Evolutionary conservation across 2,113 vertebrate genomes (phyloP).

Genomic region (Heterocephalus glaber): DNA sequence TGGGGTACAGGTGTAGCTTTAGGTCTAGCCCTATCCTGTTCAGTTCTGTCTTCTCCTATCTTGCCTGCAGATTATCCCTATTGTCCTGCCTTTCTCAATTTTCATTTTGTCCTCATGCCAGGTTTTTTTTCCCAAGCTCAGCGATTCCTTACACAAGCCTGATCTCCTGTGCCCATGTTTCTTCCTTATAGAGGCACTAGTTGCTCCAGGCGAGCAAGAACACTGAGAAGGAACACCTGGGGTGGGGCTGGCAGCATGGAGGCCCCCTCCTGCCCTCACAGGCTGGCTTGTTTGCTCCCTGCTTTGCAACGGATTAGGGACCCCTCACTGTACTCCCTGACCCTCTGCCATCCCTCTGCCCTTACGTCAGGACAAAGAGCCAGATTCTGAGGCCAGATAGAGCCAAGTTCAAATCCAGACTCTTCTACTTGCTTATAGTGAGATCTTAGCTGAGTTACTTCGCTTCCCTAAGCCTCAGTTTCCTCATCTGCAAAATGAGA

Average conservation of each 20-base stretch:
- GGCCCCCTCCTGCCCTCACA: not conserved
- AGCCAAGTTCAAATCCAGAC: conserved; percentile 11
- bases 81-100: not conserved
- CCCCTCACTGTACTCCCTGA: not conserved
- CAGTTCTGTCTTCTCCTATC: not conserved
- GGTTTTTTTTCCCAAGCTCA: not conserved
- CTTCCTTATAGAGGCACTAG: conserved; percentile 1
- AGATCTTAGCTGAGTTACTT: not conserved
- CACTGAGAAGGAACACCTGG: not conserved
- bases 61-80: not conserved
- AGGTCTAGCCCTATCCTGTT: not conserved
- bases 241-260: not conserved
- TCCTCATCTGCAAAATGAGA: not conserved
- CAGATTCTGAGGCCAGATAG: not conserved
- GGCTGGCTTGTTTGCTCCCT: not conserved
- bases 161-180: conserved; percentile 21
- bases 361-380: not conserved
- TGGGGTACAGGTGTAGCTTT: not conserved
- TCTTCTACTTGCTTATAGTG: not conserved
- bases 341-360: not conserved
- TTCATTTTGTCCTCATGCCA: conserved; percentile 18
- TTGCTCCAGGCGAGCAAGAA: not conserved
- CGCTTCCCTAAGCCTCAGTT: not conserved
- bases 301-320: not conserved
- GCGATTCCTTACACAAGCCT: not conserved